Conservation (phyloP, 2,113 vertebrate species). For the Taurulus bubalis region DNA sequence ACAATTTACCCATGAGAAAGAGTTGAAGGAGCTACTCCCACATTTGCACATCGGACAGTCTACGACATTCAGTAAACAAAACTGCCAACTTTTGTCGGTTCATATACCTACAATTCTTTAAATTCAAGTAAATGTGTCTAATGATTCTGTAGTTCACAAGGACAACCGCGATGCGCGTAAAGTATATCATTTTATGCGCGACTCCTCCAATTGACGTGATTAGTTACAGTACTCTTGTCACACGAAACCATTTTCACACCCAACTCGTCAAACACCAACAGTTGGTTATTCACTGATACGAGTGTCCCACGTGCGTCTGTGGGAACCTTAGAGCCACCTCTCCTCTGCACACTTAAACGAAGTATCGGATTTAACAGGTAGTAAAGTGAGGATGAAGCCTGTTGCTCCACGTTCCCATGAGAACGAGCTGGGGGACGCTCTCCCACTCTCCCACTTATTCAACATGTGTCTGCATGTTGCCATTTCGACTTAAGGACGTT, state of each 20-base stretch:
- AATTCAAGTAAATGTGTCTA: neutral
- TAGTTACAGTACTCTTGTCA: neutral
- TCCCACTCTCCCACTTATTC: slow-evolving; percentile 52
- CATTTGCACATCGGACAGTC: neutral
- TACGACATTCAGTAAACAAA: neutral
- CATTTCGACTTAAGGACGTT: neutral
- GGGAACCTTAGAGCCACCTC: slow-evolving; percentile 33
- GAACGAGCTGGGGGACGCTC: slow-evolving; percentile 12
- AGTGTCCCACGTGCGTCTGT: neutral
- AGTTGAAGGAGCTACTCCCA: neutral
- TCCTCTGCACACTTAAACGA: slow-evolving; percentile 15
- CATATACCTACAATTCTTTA: neutral
- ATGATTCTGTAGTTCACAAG: neutral
- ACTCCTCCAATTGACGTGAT: neutral
- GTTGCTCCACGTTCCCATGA: slow-evolving; percentile 35
- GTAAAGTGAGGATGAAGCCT: slow-evolving; percentile 46
- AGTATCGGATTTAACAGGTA: slow-evolving; percentile 55
- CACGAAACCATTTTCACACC: neutral
- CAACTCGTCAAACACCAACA: neutral
- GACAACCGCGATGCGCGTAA: neutral
- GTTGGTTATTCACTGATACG: neutral
- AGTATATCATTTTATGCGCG: neutral
- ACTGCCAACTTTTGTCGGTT: neutral
- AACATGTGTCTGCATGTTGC: slow-evolving; percentile 24
- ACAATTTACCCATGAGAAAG: slow-evolving; percentile 21